These are phyloP conservation scores for Drosophila cognata DNA, from an alignment of 2,888 invertebrate genomes.

Conservation along the genomic window DNA sequence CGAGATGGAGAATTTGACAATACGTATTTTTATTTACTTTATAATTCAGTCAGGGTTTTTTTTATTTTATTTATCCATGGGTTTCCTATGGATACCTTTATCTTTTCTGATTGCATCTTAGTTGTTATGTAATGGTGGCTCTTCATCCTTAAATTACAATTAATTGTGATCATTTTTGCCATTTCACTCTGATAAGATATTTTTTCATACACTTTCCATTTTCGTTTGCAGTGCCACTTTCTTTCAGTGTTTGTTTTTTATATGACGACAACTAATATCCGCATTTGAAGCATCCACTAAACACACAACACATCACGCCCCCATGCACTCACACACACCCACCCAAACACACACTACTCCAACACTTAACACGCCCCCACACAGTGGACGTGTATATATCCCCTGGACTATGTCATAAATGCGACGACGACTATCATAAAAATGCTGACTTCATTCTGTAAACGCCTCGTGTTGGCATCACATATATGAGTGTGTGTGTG, in stretches of 20 bases:
- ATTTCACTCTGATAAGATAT: not conserved
- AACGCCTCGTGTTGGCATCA: constrained; percentile 53
- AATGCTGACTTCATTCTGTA: constrained; percentile 73
- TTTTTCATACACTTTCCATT: constrained; percentile 6
- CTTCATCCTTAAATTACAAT: not conserved
- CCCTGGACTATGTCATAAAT: constrained; percentile 66
- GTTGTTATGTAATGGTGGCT: not conserved
- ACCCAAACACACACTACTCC: constrained; percentile 9
- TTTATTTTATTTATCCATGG: not conserved
- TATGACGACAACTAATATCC: constrained; percentile 67
- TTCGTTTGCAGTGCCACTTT: not conserved
- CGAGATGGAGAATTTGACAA: too few relatives aligned
- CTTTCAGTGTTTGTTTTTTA: constrained; percentile 45
- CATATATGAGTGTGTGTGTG: not conserved
- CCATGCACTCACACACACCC: constrained; percentile 13
- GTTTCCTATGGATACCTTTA: not conserved
- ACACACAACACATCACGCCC: constrained; percentile 60
- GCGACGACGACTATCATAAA: constrained; percentile 70
- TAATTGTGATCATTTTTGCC: not conserved
- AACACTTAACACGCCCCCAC: constrained; percentile 36
- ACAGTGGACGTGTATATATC: constrained; percentile 49
- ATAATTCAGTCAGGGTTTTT: not conserved
- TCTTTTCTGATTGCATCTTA: not conserved
- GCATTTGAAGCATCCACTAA: constrained; percentile 65
- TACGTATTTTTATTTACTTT: not conserved